phyloP scores from a whole-genome alignment of 2,888 invertebrate species.

The Coremacera marginata region DNA sequence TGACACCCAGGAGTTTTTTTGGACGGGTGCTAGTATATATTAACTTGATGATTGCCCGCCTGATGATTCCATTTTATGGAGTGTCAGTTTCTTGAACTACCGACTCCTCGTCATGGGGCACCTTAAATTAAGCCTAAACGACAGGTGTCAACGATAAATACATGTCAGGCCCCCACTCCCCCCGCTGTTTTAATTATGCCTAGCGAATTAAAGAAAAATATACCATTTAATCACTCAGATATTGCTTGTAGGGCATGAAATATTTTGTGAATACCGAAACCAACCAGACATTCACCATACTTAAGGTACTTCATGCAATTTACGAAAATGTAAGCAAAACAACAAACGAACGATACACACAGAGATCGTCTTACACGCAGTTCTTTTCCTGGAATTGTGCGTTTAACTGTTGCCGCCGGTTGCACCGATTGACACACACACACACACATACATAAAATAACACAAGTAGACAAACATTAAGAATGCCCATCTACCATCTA shows the following conservation, averaged over 20 bases:
- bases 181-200: too few species aligned
- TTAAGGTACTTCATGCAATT: conserved; percentile 23
- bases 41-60: too few species aligned
- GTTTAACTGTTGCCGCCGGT: conserved; percentile 38
- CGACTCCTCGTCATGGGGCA: too few species aligned
- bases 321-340: conserved; percentile 31
- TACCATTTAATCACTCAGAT: background rate
- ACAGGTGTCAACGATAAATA: too few species aligned
- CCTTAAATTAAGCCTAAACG: too few species aligned
- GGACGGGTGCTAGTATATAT: too few species aligned
- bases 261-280: background rate
- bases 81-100: too few species aligned
- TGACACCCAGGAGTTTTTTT: too few species aligned
- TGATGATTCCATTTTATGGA: too few species aligned
- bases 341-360: conserved; percentile 9
- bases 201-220: too few species aligned
- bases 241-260: background rate
- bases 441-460: conserved; percentile 7
- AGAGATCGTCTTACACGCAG: conserved; percentile 36
- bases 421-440: background rate
- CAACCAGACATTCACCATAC: background rate
- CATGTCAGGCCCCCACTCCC: too few species aligned
- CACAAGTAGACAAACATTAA: background rate
- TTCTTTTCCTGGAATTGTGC: conserved; percentile 34
- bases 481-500: background rate